Evolutionary conservation across 2,888 invertebrate genomes (phyloP).

Genomic region (Erebia ligea): DNA sequence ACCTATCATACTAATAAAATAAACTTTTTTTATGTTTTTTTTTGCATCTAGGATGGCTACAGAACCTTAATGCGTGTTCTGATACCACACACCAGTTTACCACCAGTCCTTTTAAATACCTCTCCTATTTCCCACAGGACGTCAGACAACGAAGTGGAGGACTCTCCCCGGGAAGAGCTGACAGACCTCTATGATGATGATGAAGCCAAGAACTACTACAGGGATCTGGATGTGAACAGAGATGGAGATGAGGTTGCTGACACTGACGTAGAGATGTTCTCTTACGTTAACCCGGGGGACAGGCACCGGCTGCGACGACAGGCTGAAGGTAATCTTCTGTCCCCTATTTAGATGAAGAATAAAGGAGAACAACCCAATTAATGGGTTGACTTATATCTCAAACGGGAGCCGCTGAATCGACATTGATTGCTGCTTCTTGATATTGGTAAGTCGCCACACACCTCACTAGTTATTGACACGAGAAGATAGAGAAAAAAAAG

Average conservation of each 20-base stretch:
- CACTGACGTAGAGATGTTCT: slow-evolving; percentile 49
- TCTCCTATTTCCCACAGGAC: slow-evolving; percentile 36
- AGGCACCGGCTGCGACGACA: slow-evolving; percentile 32
- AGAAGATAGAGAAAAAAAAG: too few relatives aligned
- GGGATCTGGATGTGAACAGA: slow-evolving; percentile 51
- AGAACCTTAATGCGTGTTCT: too few relatives aligned
- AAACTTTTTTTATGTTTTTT: too few relatives aligned
- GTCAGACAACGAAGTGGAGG: slow-evolving; percentile 43
- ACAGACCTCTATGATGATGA: slow-evolving; percentile 43
- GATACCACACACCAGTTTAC: not conserved
- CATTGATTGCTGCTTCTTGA: too few relatives aligned
- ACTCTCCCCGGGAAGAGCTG: slow-evolving; percentile 36
- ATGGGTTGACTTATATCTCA: too few relatives aligned
- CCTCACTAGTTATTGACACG: too few relatives aligned
- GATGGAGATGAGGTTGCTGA: slow-evolving; percentile 43
- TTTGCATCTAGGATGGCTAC: too few relatives aligned
- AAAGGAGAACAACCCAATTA: too few relatives aligned
- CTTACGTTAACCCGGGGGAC: slow-evolving; percentile 31
- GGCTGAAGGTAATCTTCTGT: slow-evolving; percentile 26
- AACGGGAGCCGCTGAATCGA: too few relatives aligned
- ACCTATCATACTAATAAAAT: too few relatives aligned
- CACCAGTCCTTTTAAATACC: not conserved
- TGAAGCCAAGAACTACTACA: slow-evolving; percentile 40
- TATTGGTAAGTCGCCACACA: too few relatives aligned
- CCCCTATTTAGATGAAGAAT: not conserved